A percentile compares a stretch with the other conserved stretches of the same genome.
phyloP scores from a whole-genome alignment of 2,113 vertebrate genomes.

The Isurus oxyrinchus region DNA sequence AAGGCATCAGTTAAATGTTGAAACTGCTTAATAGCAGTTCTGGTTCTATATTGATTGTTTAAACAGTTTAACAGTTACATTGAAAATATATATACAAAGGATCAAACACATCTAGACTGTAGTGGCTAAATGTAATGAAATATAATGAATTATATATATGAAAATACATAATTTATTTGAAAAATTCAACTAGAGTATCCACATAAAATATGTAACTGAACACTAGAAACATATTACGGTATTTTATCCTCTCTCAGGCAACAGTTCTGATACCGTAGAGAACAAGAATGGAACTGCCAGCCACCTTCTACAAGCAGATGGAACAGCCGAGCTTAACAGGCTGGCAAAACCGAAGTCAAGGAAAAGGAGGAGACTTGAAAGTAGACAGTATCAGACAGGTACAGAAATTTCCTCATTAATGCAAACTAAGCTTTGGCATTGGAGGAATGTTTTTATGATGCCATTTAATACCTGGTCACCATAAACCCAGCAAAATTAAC shows the following conservation, averaged over 20 bases:
- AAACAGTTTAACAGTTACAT: no score
- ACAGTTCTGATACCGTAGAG: conserved; percentile 80
- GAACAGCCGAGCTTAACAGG: conserved; percentile 78
- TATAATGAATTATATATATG: background rate
- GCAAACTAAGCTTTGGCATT: no score
- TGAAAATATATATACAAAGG: background rate
- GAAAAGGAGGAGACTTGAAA: conserved; percentile 82
- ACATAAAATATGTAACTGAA: conserved; percentile 13
- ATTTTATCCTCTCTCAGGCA: conserved; percentile 56
- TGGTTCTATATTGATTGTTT: background rate
- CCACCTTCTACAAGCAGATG: conserved; percentile 90
- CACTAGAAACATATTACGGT: background rate
- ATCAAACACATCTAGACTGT: background rate
- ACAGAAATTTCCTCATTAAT: background rate
- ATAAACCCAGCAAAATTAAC: background rate
- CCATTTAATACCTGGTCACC: background rate
- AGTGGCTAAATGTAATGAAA: background rate
- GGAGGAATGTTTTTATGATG: background rate
- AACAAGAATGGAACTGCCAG: conserved; percentile 91
- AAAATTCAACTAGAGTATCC: background rate
- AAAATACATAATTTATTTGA: background rate
- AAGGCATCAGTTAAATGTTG: background rate
- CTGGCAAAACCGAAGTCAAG: conserved; percentile 83
- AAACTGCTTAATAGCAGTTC: background rate
- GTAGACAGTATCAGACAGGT: conserved; percentile 97